Evolutionary conservation across 2,888 invertebrate genomes (phyloP).

Genomic region (Orthosia gracilis): DNA sequence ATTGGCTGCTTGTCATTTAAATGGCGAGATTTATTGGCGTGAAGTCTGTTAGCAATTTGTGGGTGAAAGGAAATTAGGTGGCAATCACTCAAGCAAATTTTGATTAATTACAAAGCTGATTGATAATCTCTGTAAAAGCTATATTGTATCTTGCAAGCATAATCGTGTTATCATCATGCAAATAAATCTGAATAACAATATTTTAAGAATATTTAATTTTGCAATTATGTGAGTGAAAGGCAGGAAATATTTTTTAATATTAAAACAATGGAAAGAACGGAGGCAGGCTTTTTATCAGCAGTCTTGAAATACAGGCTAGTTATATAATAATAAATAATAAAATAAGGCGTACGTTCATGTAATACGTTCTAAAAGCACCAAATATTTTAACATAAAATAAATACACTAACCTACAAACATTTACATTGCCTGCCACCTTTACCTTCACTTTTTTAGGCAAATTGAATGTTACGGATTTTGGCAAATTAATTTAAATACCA

Average conservation of each 20-base stretch:
- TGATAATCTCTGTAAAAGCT: slow-evolving; percentile 3
- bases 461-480: slow-evolving; percentile 21
- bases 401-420: neutral
- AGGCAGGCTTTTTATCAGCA: too few relatives aligned
- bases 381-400: neutral
- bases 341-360: too few relatives aligned
- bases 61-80: slow-evolving; percentile 35
- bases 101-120: slow-evolving; percentile 20
- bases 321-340: too few relatives aligned
- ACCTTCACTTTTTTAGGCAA: slow-evolving; percentile 12
- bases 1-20: slow-evolving; percentile 43
- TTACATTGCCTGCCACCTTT: neutral
- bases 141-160: neutral
- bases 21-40: slow-evolving; percentile 29
- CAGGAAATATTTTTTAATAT: too few relatives aligned
- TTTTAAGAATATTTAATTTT: too few relatives aligned
- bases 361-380: neutral
- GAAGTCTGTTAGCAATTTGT: slow-evolving; percentile 14
- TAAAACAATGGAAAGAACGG: too few relatives aligned
- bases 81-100: slow-evolving; percentile 12
- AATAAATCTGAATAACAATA: too few relatives aligned
- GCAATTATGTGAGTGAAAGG: too few relatives aligned
- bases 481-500: slow-evolving; percentile 41
- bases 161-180: too few relatives aligned
- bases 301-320: too few relatives aligned